phyloP scores from a whole-genome alignment of 2,797 vertebrate species.

The Meriones psammophilus region DNA sequence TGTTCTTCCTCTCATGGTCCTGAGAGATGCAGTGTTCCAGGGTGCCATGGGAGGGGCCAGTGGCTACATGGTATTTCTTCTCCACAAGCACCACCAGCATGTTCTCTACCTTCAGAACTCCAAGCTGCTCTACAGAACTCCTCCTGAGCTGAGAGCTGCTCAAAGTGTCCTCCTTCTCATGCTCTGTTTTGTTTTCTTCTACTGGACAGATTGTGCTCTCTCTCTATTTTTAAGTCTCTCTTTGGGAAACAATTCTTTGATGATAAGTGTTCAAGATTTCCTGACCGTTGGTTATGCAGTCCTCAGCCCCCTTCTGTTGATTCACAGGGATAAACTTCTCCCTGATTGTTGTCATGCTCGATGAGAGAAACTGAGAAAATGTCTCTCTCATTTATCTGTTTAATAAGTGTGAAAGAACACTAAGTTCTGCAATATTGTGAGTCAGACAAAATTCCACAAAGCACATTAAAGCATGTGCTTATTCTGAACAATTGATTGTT shows the following conservation, averaged over 20 bases:
- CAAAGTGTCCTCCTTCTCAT: conserved; percentile 16
- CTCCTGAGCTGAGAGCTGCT: not conserved
- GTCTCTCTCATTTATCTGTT: not conserved
- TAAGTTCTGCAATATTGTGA: not conserved
- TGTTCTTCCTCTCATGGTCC: not conserved
- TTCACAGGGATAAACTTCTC: not conserved
- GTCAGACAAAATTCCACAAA: not conserved
- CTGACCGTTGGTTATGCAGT: not conserved
- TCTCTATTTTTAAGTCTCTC: not conserved
- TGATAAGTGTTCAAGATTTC: not conserved
- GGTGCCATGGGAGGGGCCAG: not conserved
- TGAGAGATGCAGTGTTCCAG: not conserved
- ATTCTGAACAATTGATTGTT: too few relatives aligned
- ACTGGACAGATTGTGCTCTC: not conserved
- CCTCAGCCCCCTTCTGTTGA: not conserved
- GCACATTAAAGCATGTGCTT: not conserved
- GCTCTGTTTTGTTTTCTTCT: conserved; percentile 48
- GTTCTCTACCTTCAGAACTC: not conserved
- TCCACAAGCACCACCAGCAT: not conserved
- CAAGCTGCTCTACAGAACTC: not conserved
- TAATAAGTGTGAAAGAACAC: not conserved
- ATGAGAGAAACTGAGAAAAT: not conserved
- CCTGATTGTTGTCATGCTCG: not conserved
- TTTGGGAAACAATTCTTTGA: not conserved
- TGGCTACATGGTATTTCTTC: not conserved